phyloP scores from a whole-genome alignment of 2,888 invertebrate genomes.

The Lepidochrysops patricia region DNA sequence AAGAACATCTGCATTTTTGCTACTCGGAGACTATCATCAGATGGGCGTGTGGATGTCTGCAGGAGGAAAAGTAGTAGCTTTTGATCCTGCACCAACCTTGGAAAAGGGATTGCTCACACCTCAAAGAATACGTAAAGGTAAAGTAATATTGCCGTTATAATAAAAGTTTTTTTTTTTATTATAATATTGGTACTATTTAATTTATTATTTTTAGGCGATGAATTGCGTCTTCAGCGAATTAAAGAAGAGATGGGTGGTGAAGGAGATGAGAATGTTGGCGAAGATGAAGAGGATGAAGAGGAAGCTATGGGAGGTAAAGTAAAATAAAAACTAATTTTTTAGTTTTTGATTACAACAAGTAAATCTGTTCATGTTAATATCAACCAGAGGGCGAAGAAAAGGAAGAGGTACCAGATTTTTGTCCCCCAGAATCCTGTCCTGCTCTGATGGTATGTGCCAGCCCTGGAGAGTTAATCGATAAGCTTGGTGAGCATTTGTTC shows the following conservation, averaged over 20 bases:
- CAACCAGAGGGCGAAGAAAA: slow-evolving; percentile 56
- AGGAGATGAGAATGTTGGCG: slow-evolving; percentile 41
- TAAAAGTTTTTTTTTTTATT: no score
- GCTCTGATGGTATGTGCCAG: slow-evolving; percentile 55
- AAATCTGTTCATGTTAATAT: not conserved
- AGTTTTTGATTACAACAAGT: no score
- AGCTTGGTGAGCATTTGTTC: slow-evolving; percentile 43
- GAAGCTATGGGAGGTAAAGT: slow-evolving; percentile 44
- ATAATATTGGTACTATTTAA: no score
- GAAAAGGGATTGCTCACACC: slow-evolving; percentile 43
- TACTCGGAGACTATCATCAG: slow-evolving; percentile 62
- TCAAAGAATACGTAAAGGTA: slow-evolving; percentile 52
- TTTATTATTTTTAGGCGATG: no score
- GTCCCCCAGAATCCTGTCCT: slow-evolving; percentile 54
- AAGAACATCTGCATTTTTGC: slow-evolving; percentile 37
- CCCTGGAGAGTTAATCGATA: slow-evolving; percentile 60
- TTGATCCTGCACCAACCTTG: slow-evolving; percentile 57
- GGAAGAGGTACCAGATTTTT: slow-evolving; percentile 46
- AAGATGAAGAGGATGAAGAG: slow-evolving; percentile 52
- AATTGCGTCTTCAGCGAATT: slow-evolving; percentile 50
- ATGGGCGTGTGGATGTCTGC: slow-evolving; percentile 58
- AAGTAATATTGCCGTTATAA: no score
- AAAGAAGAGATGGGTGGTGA: slow-evolving; percentile 60
- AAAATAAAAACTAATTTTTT: not conserved
- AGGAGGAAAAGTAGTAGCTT: slow-evolving; percentile 57